Percentiles rank a stretch among this genome's conserved stretches.
Conservation (phyloP, 1,140 invertebrate species). For the Trachelipus rathkii region DNA sequence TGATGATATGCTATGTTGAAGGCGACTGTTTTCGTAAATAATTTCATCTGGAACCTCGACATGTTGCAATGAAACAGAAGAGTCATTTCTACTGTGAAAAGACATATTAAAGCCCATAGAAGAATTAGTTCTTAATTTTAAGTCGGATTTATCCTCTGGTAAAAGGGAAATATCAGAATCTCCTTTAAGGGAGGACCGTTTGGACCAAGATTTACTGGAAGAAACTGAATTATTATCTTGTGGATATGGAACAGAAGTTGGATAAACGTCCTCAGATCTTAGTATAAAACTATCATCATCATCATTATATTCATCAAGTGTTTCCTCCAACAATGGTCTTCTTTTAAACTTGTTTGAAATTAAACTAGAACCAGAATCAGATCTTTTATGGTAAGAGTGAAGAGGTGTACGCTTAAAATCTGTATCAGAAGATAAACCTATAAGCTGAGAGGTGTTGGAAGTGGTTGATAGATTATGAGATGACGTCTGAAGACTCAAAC, state of each 20-base stretch:
- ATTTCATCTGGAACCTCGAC: not conserved
- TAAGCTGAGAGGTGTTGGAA: not conserved
- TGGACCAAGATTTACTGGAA: not conserved
- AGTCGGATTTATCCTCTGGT: constrained; percentile 38
- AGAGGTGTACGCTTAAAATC: not conserved
- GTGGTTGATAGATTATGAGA: not conserved
- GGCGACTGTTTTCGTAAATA: not conserved
- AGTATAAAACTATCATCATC: constrained; percentile 41
- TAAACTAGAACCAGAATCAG: constrained; percentile 31
- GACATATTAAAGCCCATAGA: constrained; percentile 31
- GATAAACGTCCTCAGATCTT: constrained; percentile 42
- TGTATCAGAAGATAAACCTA: not conserved
- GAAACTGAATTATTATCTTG: constrained; percentile 1
- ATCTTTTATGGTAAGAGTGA: constrained; percentile 7
- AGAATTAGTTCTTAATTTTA: constrained; percentile 32
- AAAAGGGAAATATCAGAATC: constrained; percentile 32
- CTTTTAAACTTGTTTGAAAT: constrained; percentile 35
- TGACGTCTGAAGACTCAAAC: not conserved
- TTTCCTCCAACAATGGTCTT: constrained; percentile 40
- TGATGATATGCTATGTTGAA: not conserved
- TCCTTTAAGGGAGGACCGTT: constrained; percentile 32
- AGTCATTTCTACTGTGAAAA: constrained; percentile 31
- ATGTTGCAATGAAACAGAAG: constrained; percentile 11
- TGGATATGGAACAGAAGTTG: constrained; percentile 42
- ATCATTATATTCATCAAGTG: constrained; percentile 34